Conservation (phyloP, 2,888 invertebrate species). For the Gari tellinella region DNA sequence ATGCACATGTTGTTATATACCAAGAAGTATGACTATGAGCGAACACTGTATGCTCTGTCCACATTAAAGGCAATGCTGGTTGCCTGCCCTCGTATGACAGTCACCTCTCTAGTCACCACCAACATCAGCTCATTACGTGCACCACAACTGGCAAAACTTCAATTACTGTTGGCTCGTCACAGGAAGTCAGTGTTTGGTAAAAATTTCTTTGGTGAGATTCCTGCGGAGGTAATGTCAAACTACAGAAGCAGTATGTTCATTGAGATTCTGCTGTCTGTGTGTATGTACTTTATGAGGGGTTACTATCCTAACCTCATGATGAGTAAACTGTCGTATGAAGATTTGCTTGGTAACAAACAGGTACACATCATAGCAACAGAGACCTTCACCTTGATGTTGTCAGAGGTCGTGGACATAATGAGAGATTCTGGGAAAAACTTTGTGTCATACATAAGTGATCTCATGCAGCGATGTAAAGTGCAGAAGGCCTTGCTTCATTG, state of each 20-base stretch:
- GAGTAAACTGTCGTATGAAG: constrained; percentile 88
- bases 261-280: constrained; percentile 90
- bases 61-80: constrained; percentile 90
- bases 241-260: constrained; percentile 92
- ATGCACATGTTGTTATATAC: constrained; percentile 93
- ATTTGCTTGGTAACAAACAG: constrained; percentile 89
- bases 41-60: constrained; percentile 90
- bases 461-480: constrained; percentile 90
- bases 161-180: constrained; percentile 90
- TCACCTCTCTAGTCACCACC: constrained; percentile 91
- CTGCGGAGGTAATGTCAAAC: constrained; percentile 88
- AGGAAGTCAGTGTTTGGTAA: constrained; percentile 91
- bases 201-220: constrained; percentile 85
- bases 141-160: constrained; percentile 84
- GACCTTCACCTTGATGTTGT: constrained; percentile 89
- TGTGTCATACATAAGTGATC: constrained; percentile 91
- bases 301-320: constrained; percentile 89
- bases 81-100: constrained; percentile 90
- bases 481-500: constrained; percentile 94
- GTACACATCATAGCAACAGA: constrained; percentile 89
- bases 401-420: constrained; percentile 90
- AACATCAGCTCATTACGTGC: constrained; percentile 86
- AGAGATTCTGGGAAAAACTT: constrained; percentile 91
- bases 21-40: constrained; percentile 91
- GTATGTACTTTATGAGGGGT: constrained; percentile 92